phyloP scores from a whole-genome alignment of 2,888 invertebrate species.

The Sphinx pinastri region DNA sequence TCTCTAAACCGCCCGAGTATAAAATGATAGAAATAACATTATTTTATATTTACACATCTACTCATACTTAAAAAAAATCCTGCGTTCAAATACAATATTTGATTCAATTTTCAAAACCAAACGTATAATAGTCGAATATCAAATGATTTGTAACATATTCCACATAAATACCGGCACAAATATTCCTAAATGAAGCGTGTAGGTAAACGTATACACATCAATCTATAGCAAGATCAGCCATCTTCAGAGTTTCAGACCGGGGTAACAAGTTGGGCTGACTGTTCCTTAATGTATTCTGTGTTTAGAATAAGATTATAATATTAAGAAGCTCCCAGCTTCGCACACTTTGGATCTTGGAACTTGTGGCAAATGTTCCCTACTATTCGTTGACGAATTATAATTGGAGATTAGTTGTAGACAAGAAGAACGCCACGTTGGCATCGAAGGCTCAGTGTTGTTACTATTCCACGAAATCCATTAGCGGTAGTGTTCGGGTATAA shows the following conservation, averaged over 20 bases:
- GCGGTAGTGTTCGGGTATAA: neutral
- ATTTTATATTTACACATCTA: too few relatives aligned
- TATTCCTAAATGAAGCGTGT: neutral
- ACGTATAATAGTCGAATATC: too few relatives aligned
- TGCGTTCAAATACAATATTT: too few relatives aligned
- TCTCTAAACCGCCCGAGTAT: too few relatives aligned
- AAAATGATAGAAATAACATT: too few relatives aligned
- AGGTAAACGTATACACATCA: neutral
- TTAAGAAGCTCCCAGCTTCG: constrained; percentile 63
- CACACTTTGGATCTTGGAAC: constrained; percentile 46
- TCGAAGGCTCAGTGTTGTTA: constrained; percentile 5
- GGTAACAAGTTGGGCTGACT: constrained; percentile 52
- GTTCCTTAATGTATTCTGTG: constrained; percentile 76
- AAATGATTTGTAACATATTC: too few relatives aligned
- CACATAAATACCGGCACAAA: neutral
- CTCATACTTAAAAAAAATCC: too few relatives aligned
- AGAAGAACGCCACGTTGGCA: constrained; percentile 33
- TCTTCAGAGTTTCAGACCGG: constrained; percentile 26
- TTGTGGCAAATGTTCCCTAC: constrained; percentile 57
- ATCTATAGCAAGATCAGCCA: constrained; percentile 7
- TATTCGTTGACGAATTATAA: constrained; percentile 69
- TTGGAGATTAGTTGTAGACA: constrained; percentile 62
- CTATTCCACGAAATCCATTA: constrained; percentile 16
- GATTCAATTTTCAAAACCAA: too few relatives aligned
- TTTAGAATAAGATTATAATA: constrained; percentile 82